Evolutionary conservation across 2,888 invertebrate genomes (phyloP), one percentile per base, ranked within the genome.

Genomic region (Drosophila lutescens): DNA sequence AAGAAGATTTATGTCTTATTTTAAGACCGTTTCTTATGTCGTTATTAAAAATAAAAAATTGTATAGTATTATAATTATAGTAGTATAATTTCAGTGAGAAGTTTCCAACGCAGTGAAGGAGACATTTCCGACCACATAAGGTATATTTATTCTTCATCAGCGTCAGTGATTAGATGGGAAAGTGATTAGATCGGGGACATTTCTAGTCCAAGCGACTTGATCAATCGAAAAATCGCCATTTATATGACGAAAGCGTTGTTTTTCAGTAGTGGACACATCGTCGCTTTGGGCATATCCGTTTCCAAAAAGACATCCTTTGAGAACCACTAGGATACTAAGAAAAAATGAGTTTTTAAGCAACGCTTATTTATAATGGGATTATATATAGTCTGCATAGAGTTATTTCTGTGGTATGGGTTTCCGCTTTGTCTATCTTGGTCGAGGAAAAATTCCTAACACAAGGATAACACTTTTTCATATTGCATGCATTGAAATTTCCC

Each of bases 401-500:
- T 26, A 46, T 46, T 46, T 46, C n/a, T 15, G n/a, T n/a, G 8
- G 4, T 44, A 20, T 43, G 8, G n/a, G 46, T 46, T 46, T 62
- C 61, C 61, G 61, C 46, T 40, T 40, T 47, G 8, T 17, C n/a
- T 34, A 50, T 43, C 32, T 41, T 20, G 6, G 13, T 47, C 7
- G 9, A 34, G 43, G 49, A 57, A n/a, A 34, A 20, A 68, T 34
- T 46, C 30, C 38, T n/a, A 10, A 10, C 13, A 4, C 66, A 46
- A 38, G 54, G 53, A 23, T n/a, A 41, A 5, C 2, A 20, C 10
- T 10, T 1, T 10, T 30, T 10, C 17, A 26, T 34, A 20, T 12
- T 12, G 10, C 4, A 17, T 12, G 34, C 44, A 46, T 36, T 32
- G 30, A 15, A 17, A 62, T 70, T 70, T 70, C 72, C 55, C 70